phyloP scores from a whole-genome alignment of 53 echinoderm and acorn worm genomes.

The Echinometra lucunter region DNA sequence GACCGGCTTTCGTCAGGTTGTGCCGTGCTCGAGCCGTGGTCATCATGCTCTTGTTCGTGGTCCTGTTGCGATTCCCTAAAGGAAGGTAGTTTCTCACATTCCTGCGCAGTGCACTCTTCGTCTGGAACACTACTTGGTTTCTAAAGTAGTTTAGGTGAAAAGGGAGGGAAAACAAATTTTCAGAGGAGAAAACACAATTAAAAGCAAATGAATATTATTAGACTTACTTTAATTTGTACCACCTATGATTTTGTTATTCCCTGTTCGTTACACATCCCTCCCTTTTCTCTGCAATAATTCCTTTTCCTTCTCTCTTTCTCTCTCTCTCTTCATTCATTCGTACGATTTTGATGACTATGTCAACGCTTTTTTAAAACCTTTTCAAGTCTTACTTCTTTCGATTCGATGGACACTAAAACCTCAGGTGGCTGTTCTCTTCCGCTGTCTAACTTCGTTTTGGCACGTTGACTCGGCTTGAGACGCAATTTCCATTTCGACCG shows the following conservation, averaged over 20 bases:
- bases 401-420: neutral
- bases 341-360: conserved; percentile 21
- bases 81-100: neutral
- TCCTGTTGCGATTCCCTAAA: neutral
- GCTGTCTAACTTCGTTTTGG: neutral
- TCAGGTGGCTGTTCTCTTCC: neutral
- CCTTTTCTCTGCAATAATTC: neutral
- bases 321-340: conserved; percentile 3
- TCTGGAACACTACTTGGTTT: neutral
- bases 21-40: neutral
- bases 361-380: conserved; percentile 2
- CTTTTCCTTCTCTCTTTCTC: neutral
- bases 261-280: too few species aligned
- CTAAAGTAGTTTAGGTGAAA: neutral
- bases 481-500: neutral
- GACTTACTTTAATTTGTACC: too few species aligned
- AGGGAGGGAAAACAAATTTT: neutral
- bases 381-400: neutral
- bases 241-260: too few species aligned
- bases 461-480: neutral
- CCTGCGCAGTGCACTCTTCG: neutral
- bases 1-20: neutral
- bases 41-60: neutral
- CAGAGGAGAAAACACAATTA: too few species aligned
- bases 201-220: too few species aligned